Evolutionary conservation across 2,888 invertebrate genomes (phyloP), one percentile per base, ranked within the genome.

Genomic region (Parelbella ahira): DNA sequence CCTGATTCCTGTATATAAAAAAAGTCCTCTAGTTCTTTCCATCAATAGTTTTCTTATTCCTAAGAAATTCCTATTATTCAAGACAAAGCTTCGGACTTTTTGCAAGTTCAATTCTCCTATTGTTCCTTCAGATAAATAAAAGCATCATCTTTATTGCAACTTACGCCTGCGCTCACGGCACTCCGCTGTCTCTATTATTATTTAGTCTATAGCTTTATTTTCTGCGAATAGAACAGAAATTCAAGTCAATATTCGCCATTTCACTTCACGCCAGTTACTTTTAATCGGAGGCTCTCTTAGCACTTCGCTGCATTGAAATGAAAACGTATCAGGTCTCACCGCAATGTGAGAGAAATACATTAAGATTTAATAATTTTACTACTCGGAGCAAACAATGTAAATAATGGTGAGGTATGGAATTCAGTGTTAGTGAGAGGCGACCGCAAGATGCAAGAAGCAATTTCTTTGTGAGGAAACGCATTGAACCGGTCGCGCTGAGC

Each of bases 121-220:
- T 24, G 38, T 30, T 20, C 12, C 25, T 39, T 32, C 25, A 19
- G 12, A 20, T 12, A 33, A 33, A 41, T 41, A 41, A 32, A 41
- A 25, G 39, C 39, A 39, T 39, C 52, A 49, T 54, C 53, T 51
- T 50, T 50, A 25, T 50, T 58, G 57, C 52, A 23, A 51, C 50
- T 51, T 39, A 48, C 49, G 53, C 49, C 57, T 45, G 54, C 63
- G 66, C 62, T 50, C 44, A 58, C 60, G 59, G 62, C 60, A 56
- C 54, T 49, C 58, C 51, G 52, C 60, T 51, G 53, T 58, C 61
- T 59, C 63, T 63, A 66, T 59, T 57, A 64, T 67, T 66, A 69
- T 65, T 63, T 65, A 66, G 61, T 68, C 71, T 70, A 72, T 74
- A 71, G 66, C 70, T 76, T 70, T 73, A 77, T 80, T 75, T 73